These are phyloP conservation scores for Channa maculata DNA, from an alignment of 2,113 vertebrate genomes.

Conservation along the genomic window DNA sequence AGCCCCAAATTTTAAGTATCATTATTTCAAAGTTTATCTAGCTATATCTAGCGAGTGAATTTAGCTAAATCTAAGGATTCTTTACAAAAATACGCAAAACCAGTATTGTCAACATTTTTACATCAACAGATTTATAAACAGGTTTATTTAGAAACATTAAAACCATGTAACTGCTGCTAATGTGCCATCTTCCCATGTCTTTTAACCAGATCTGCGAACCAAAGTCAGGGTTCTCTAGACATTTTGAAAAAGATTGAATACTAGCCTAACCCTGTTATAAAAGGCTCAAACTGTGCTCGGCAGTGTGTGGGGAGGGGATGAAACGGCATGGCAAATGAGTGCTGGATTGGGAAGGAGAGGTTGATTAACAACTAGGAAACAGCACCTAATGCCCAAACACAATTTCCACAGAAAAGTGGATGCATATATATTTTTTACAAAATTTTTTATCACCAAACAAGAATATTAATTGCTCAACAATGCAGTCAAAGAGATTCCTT, in stretches of 20 bases:
- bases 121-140: background rate
- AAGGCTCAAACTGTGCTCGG: constrained; percentile 65
- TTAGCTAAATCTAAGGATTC: too few species aligned
- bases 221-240: constrained; percentile 46
- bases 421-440: constrained; percentile 38
- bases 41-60: too few species aligned
- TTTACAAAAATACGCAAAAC: too few species aligned
- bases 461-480: constrained; percentile 1
- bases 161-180: background rate
- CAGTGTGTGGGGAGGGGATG: constrained; percentile 63
- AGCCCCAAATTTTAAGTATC: too few species aligned
- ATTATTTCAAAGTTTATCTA: too few species aligned
- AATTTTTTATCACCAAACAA: background rate
- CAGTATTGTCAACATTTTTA: background rate
- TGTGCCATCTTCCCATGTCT: background rate
- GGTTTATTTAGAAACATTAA: background rate
- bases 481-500: background rate
- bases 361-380: constrained; percentile 70
- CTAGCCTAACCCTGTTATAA: constrained; percentile 49
- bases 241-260: constrained; percentile 50
- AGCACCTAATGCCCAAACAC: constrained; percentile 54
- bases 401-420: constrained; percentile 45
- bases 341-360: constrained; percentile 44
- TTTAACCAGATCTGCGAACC: constrained; percentile 19
- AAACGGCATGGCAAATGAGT: constrained; percentile 73